A percentile compares a stretch with the other conserved stretches of the same genome.
Conservation (phyloP, 2,888 invertebrate genomes). For the Epistrophe eligans region DNA sequence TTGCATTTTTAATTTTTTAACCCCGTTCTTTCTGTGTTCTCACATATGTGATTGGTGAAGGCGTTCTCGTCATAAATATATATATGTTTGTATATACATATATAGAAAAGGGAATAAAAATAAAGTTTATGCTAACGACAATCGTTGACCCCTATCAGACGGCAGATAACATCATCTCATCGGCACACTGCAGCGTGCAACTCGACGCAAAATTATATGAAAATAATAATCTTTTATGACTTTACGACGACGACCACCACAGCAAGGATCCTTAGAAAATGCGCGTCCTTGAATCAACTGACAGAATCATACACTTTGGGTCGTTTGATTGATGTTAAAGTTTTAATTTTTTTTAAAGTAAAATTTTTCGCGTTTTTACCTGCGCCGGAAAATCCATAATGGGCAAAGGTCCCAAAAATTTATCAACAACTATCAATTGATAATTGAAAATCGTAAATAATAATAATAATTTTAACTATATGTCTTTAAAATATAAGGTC, state of each 20-base stretch:
- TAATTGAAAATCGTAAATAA: too few relatives aligned
- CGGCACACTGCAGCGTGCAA: conserved; percentile 33
- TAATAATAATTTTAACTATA: too few relatives aligned
- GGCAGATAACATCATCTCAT: conserved; percentile 44
- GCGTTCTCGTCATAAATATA: background rate
- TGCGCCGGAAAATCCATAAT: too few relatives aligned
- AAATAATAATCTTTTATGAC: conserved; percentile 63
- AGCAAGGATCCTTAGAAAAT: conserved; percentile 13
- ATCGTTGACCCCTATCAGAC: conserved; percentile 61
- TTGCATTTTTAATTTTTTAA: conserved; percentile 72
- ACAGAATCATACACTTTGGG: conserved; percentile 2
- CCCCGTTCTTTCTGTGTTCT: background rate
- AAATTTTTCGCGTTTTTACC: too few relatives aligned
- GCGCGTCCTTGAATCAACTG: conserved; percentile 41
- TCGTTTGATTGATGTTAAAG: background rate
- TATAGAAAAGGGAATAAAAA: conserved; percentile 27
- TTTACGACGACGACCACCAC: conserved; percentile 18
- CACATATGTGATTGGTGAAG: background rate
- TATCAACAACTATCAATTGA: too few relatives aligned
- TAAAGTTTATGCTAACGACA: conserved; percentile 55
- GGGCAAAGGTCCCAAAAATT: too few relatives aligned
- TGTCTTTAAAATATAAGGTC: too few relatives aligned
- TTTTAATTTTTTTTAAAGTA: too few relatives aligned
- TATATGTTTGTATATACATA: too few relatives aligned
- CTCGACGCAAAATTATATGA: conserved; percentile 35